Conservation (phyloP, 2,113 vertebrate genomes). For the Origma solitaria region DNA sequence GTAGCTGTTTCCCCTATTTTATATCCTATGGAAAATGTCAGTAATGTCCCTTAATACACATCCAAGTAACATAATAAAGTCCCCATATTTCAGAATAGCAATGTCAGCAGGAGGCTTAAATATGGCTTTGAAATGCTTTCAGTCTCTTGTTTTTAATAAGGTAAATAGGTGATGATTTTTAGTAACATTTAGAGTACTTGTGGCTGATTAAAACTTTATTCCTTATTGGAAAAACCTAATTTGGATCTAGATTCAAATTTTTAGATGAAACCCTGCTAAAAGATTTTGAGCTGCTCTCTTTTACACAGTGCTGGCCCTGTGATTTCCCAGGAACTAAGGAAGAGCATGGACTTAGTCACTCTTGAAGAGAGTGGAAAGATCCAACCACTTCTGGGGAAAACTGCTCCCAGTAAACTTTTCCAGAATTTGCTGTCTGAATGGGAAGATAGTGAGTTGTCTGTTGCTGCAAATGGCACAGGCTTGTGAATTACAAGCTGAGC, state of each 20-base stretch:
- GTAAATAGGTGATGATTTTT: constrained; percentile 44
- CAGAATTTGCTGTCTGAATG: not conserved
- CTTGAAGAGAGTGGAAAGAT: not conserved
- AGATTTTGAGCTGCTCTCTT: not conserved
- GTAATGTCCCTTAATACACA: constrained; percentile 65
- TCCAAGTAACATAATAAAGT: constrained; percentile 64
- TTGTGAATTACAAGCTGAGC: not conserved
- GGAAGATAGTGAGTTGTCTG: not conserved
- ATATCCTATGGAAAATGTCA: constrained; percentile 64
- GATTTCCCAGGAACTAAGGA: not conserved
- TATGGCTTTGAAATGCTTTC: constrained; percentile 67
- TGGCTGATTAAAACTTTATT: constrained; percentile 66
- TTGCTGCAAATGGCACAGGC: not conserved
- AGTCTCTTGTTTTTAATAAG: constrained; percentile 68
- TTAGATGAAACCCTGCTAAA: constrained; percentile 31
- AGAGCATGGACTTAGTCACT: not conserved
- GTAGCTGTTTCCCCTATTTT: constrained; percentile 69
- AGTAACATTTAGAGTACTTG: constrained; percentile 30
- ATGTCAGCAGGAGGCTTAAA: constrained; percentile 69
- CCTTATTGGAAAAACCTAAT: constrained; percentile 53
- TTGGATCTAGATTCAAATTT: constrained; percentile 28
- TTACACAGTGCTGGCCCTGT: not conserved
- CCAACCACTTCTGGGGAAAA: not conserved
- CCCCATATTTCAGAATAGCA: constrained; percentile 47
- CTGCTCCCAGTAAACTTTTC: not conserved